phyloP scores from a whole-genome alignment of 2,113 vertebrate genomes.

The Perca flavescens region DNA sequence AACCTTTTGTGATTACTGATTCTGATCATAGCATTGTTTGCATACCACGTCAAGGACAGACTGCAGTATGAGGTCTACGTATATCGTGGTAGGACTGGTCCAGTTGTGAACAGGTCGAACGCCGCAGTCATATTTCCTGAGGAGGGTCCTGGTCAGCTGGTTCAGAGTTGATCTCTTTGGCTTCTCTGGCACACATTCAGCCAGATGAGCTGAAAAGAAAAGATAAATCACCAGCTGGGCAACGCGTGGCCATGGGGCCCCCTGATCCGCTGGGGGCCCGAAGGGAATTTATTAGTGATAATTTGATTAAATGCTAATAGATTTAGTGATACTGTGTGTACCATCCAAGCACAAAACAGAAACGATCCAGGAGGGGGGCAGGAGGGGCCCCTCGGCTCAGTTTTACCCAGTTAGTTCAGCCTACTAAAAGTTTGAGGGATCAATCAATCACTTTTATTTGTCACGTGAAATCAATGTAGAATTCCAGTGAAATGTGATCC shows the following conservation, averaged over 20 bases:
- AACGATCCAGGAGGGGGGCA: not conserved
- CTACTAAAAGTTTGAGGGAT: not conserved
- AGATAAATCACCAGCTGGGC: not conserved
- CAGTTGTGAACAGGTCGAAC: slow-evolving; percentile 88
- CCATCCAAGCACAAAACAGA: not conserved
- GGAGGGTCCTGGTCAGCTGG: slow-evolving; percentile 85
- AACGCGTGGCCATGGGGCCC: not conserved
- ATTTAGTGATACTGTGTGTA: not conserved
- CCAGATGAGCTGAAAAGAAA: slow-evolving; percentile 63
- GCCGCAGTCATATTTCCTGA: slow-evolving; percentile 86
- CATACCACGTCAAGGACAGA: slow-evolving; percentile 89
- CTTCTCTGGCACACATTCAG: slow-evolving; percentile 69
- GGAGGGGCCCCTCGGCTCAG: too few species aligned
- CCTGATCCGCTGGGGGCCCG: too few species aligned
- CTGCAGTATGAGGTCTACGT: slow-evolving; percentile 86
- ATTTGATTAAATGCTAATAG: not conserved
- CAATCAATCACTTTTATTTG: not conserved
- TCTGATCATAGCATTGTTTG: not conserved
- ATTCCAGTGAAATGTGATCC: too few species aligned
- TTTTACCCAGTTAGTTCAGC: not conserved
- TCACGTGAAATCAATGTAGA: too few species aligned
- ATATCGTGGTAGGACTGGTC: slow-evolving; percentile 83
- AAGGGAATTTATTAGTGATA: not conserved
- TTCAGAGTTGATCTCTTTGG: slow-evolving; percentile 84
- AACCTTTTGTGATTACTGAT: too few species aligned